These are phyloP conservation scores for Chloroceryle inda DNA, from an alignment of 2,797 vertebrate species.

Conservation along the genomic window DNA sequence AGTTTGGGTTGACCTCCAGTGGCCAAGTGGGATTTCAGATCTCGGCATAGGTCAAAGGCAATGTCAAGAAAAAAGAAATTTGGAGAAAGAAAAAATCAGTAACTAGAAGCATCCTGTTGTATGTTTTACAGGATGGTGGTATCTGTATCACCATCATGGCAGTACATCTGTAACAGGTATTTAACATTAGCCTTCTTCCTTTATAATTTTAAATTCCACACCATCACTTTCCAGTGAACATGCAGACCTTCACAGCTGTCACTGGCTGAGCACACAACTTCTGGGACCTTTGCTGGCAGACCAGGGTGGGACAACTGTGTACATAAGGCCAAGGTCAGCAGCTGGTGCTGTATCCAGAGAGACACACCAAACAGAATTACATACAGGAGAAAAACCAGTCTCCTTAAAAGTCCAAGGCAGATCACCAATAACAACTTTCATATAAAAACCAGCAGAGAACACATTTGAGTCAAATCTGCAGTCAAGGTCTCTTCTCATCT, in stretches of 20 bases:
- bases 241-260: background rate
- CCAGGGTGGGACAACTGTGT: background rate
- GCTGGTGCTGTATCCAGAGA: background rate
- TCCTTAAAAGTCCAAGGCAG: background rate
- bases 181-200: background rate
- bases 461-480: background rate
- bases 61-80: background rate
- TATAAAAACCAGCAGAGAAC: background rate
- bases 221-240: background rate
- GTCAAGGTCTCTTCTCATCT: background rate
- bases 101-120: background rate
- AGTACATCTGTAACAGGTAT: background rate
- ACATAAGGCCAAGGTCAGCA: background rate
- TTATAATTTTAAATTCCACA: background rate
- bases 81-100: background rate
- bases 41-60: background rate
- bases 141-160: background rate
- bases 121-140: background rate
- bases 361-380: background rate
- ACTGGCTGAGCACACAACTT: background rate
- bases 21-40: slow-evolving; percentile 5
- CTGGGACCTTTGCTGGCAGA: background rate
- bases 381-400: background rate
- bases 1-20: slow-evolving; percentile 30
- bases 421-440: background rate